Evolutionary conservation across 2,888 invertebrate genomes (phyloP).

Genomic region (Xanthia togata): DNA sequence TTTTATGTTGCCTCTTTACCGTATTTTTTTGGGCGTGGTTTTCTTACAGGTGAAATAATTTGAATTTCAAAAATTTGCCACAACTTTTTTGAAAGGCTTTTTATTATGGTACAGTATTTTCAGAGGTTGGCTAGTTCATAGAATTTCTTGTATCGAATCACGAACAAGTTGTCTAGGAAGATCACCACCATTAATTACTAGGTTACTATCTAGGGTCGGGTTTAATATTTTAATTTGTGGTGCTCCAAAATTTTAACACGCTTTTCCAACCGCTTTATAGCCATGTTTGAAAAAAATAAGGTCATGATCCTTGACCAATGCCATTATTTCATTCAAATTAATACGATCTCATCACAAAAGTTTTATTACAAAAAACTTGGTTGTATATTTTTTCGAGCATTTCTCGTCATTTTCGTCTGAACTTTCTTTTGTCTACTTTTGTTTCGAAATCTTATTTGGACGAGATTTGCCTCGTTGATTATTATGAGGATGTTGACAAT

Average conservation of each 20-base stretch:
- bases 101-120: neutral
- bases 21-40: conserved; percentile 19
- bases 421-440: conserved; percentile 49
- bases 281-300: neutral
- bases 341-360: conserved; percentile 61
- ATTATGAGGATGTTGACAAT: conserved; percentile 24
- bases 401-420: conserved; percentile 44
- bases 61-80: too few relatives aligned
- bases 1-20: conserved; percentile 36
- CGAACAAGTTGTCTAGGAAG: neutral
- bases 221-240: neutral
- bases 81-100: neutral
- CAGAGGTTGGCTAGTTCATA: neutral
- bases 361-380: conserved; percentile 61
- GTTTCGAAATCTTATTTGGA: conserved; percentile 39
- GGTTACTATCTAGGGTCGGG: neutral
- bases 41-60: conserved; percentile 2
- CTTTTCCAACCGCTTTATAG: neutral
- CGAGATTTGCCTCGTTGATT: conserved; percentile 49
- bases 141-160: neutral
- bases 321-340: conserved; percentile 55
- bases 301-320: conserved; percentile 44
- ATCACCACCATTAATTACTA: neutral
- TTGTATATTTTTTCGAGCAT: conserved; percentile 39
- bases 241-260: too few relatives aligned